A percentile compares a stretch with the other conserved stretches of the same genome.
phyloP scores from a whole-genome alignment of 2,113 vertebrate species.

The Xiphorhynchus elegans region DNA sequence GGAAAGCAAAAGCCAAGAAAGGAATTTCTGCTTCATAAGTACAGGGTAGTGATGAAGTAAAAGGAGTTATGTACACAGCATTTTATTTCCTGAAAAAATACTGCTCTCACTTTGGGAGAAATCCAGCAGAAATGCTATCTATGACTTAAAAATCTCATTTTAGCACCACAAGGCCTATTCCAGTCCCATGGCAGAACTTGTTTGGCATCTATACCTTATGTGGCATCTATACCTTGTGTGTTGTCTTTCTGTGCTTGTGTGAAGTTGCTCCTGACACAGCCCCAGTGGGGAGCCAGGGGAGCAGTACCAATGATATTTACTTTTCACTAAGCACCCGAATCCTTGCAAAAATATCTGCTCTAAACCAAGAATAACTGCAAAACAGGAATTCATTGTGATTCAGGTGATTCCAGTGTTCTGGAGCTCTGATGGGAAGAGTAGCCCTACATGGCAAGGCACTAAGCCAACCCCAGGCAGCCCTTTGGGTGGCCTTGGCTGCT shows the following conservation, averaged over 20 bases:
- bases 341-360: slow-evolving; percentile 16
- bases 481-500: neutral
- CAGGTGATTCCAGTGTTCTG: neutral
- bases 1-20: neutral
- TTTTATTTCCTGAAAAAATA: neutral
- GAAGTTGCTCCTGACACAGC: neutral
- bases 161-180: neutral
- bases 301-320: neutral
- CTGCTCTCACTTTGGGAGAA: neutral
- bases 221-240: neutral
- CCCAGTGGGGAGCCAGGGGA: neutral
- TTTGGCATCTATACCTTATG: neutral
- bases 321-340: neutral
- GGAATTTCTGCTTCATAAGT: neutral
- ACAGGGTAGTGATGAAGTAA: neutral
- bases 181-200: neutral
- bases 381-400: neutral
- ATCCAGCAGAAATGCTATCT: neutral
- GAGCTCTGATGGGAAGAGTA: neutral
- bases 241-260: neutral
- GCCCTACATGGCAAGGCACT: accelerated
- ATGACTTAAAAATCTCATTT: neutral
- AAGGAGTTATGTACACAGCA: neutral
- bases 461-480: accelerated
- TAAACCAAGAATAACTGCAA: neutral